Base-by-base conservation (phyloP, 2,113 vertebrate species). In the Saimiri boliviensis region DNA sequence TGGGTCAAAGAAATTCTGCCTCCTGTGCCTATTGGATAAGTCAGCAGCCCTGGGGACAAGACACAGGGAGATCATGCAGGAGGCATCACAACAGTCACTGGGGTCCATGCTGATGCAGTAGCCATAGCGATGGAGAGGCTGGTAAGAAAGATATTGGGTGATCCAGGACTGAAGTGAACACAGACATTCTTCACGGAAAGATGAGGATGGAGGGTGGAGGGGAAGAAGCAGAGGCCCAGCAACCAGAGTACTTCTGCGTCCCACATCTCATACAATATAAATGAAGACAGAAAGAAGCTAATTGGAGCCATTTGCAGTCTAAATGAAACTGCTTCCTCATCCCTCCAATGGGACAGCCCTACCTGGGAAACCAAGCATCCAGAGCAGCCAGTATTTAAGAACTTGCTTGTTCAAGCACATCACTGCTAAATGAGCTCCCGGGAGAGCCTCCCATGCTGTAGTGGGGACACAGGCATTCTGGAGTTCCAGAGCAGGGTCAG, bases 371-470 rank as follows among this genome's bases (percentile, higher is more conserved):
- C 27, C 0, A 16, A 66, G 45, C 66, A 35, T 52, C 68, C 89
- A 23, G 86, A 92, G 3, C 71, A 74, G 30, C 86, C 74, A 86
- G 66, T 66, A 30, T 47, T 79, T 58, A 88, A 92, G 52, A 94
- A 54, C 16, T 25, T 3, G 49, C 84, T 77, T 0, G 0, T 86
- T 85, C 84, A 80, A 90, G 91, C 86, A 73, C 9, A 1, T 23
- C 4, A 21, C 66, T 84, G 74, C 66, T 94, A 94, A 97, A 97
- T 96, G 94, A 95, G 95, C 86, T 96, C 97, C 92, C 32, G 0
- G 73, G 94, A 93, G 96, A 93, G 45, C 3, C 60, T 27, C 42
- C 16, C 10, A 0, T 4, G n/a, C 89, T 89, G 19, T 83, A 20
- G 73, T 2, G 1, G 32, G 5, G 74, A 77, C 40, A 13, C 52